These are phyloP conservation scores for Drosophila trapezifrons DNA, from an alignment of 1,140 invertebrate species.

Conservation along the genomic window DNA sequence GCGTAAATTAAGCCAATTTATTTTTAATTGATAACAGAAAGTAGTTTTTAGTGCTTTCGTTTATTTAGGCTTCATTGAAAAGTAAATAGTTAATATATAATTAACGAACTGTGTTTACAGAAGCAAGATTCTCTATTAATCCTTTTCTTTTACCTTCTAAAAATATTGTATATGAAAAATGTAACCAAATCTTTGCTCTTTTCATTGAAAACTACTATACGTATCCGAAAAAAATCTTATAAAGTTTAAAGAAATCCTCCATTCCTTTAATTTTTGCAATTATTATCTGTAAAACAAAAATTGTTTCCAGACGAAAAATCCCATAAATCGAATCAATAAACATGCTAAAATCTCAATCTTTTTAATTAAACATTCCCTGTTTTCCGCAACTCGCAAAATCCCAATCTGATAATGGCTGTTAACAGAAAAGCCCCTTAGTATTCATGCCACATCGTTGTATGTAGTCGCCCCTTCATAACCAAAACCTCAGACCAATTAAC, in stretches of 20 bases:
- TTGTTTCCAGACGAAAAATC: background rate
- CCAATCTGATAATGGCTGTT: constrained; percentile 28
- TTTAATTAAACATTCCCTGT: constrained; percentile 34
- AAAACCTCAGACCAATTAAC: constrained; percentile 57
- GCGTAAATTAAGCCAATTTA: too few species aligned
- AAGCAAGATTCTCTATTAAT: too few species aligned
- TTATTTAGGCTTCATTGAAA: too few species aligned
- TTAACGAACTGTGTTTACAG: too few species aligned
- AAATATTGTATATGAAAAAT: too few species aligned
- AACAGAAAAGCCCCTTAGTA: constrained; percentile 13
- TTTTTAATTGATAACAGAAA: too few species aligned
- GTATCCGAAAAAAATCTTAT: too few species aligned
- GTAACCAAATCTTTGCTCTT: background rate
- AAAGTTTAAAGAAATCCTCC: too few species aligned
- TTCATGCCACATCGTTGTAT: constrained; percentile 12
- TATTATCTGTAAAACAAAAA: background rate
- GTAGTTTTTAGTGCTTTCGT: too few species aligned
- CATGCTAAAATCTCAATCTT: constrained; percentile 8
- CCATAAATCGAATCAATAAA: constrained; percentile 2
- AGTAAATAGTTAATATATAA: too few species aligned
- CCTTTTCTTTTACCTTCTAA: too few species aligned
- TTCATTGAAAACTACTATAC: too few species aligned
- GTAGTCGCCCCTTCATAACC: background rate
- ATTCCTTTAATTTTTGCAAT: background rate
- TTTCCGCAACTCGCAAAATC: constrained; percentile 1